Evolutionary conservation across 2,113 vertebrate species (phyloP), one percentile per base, ranked within the genome.

Genomic region (Takifugu bimaculatus): DNA sequence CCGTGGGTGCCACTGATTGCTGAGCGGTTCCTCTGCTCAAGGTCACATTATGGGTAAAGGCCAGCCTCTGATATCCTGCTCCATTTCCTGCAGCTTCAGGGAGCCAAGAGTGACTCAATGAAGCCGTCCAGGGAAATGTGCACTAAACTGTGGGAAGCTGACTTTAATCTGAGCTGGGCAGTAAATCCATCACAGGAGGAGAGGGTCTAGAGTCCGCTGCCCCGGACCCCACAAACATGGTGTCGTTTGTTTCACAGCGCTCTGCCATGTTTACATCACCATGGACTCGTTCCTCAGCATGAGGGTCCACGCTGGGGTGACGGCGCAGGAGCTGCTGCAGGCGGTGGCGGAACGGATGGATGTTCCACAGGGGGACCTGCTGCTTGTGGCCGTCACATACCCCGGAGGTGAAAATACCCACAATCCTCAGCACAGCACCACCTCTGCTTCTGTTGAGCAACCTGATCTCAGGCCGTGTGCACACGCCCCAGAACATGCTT

Each of bases 221-320:
- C 14, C 14, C 4, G 4, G 45, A 2, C 44, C n/a, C 5, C 45
- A 15, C 13, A 6, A n/a, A n/a, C 7, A 10, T 39, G 35, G 7
- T 39, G 7, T 39, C 15, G 45, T 57, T 35, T 80, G 57, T 62
- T 58, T 80, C 66, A 60, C 90, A 99, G 97, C 93, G 76, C 88
- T 97, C 85, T 97, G 94, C 74, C 95, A 92, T 1, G 93, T 99
- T 42, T 95, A 97, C 48, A 79, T 97, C 75, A 94, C 91, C 0
- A 91, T 94, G 83, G 93, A 97, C 88, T 98, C 95, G 1, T 99
- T 95, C 42, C 87, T 99, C 66, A 98, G 96, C 2, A 87, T 96
- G 82, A 94, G 91, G 87, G 91, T 88, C 26, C 92, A 89, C 72
- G 85, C 88, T 6, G 90, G 92, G 0, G 85, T 85, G 13, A 89